Evolutionary conservation across 2,113 vertebrate species (phyloP).

Genomic region (Pheucticus melanocephalus): DNA sequence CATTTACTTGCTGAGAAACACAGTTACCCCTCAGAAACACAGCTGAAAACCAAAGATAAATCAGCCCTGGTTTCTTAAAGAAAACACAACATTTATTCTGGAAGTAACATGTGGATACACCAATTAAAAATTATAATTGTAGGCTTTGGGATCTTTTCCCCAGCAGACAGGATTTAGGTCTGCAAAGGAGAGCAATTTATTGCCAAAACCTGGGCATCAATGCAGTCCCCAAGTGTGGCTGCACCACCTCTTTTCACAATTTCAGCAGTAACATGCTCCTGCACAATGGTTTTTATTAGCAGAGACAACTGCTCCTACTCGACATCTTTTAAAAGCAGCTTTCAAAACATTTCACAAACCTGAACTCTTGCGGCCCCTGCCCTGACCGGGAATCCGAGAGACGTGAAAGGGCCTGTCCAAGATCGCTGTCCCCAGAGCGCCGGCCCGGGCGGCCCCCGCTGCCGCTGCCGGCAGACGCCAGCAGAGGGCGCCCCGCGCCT

Average conservation of each 20-base stretch:
- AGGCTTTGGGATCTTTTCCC: not conserved
- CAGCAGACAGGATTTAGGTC: not conserved
- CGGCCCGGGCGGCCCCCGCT: too few relatives aligned
- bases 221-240: accelerated
- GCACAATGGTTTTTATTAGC: accelerated
- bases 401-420: accelerated
- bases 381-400: not conserved
- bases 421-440: accelerated
- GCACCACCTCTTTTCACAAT: not conserved
- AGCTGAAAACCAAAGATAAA: not conserved
- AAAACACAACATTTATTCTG: not conserved
- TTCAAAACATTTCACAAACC: not conserved
- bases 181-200: not conserved
- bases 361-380: accelerated
- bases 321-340: not conserved
- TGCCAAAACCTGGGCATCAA: not conserved
- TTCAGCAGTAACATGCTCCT: not conserved
- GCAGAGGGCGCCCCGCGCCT: not conserved
- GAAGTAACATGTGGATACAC: not conserved
- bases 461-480: not conserved
- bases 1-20: not conserved
- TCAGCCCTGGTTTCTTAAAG: not conserved
- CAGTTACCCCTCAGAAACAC: not conserved
- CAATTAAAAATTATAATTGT: not conserved
- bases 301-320: accelerated